phyloP scores from a whole-genome alignment of 1,140 invertebrate genomes.

The Holcopasites calliopsidis region DNA sequence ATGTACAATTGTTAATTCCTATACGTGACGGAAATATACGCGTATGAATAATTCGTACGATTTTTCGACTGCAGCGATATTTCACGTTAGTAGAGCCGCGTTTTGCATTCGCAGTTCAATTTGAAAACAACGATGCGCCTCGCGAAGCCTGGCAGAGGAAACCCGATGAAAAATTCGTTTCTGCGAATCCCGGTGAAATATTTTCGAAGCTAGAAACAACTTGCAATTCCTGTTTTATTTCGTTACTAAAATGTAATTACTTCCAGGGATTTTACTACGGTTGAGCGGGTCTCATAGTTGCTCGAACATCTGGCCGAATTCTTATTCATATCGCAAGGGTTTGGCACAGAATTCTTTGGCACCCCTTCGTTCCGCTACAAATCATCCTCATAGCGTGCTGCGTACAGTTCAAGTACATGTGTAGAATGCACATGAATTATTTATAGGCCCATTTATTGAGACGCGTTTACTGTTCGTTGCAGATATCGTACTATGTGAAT shows the following conservation, averaged over 20 bases:
- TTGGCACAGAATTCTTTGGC: slow-evolving; percentile 2
- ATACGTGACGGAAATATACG: background rate
- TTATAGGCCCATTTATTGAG: background rate
- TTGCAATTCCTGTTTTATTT: too few relatives aligned
- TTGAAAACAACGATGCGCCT: background rate
- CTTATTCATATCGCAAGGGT: background rate
- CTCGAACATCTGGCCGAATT: background rate
- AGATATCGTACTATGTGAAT: too few relatives aligned
- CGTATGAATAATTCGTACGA: background rate
- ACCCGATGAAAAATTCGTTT: too few relatives aligned
- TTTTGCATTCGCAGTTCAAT: slow-evolving; percentile 16
- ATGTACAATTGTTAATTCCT: too few relatives aligned
- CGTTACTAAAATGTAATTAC: too few relatives aligned
- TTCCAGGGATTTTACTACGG: too few relatives aligned
- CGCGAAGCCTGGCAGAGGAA: too few relatives aligned
- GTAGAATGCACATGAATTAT: background rate
- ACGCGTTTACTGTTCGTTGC: too few relatives aligned
- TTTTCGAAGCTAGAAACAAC: too few relatives aligned
- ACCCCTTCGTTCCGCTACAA: background rate
- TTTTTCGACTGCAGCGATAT: background rate
- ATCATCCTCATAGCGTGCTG: background rate
- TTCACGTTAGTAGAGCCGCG: background rate
- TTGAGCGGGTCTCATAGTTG: background rate
- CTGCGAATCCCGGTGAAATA: too few relatives aligned
- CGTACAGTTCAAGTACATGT: background rate